Percentiles rank a stretch among this genome's conserved stretches.
Conservation (phyloP, 2,888 invertebrate genomes). For the Drosophila algonquin region DNA sequence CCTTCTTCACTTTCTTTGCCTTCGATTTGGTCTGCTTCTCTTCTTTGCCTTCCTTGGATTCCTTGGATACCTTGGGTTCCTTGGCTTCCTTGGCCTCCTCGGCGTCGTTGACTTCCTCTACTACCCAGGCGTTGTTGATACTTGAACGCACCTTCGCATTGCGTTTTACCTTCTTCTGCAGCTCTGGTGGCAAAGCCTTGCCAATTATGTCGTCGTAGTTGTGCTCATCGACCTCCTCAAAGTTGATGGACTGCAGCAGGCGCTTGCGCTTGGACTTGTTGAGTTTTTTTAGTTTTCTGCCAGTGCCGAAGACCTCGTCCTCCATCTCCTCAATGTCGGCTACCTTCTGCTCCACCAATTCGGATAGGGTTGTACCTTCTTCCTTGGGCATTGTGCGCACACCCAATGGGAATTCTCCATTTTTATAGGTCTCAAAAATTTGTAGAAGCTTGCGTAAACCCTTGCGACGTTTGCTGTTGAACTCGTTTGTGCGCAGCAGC, state of each 20-base stretch:
- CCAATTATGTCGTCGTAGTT: constrained; percentile 79
- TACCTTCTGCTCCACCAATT: constrained; percentile 81
- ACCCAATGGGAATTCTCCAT: constrained; percentile 88
- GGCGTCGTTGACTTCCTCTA: constrained; percentile 66
- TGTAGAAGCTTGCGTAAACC: constrained; percentile 85
- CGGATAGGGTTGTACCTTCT: constrained; percentile 71
- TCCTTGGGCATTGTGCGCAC: constrained; percentile 85
- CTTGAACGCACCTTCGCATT: constrained; percentile 62
- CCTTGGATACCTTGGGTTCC: constrained; percentile 2
- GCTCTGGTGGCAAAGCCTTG: constrained; percentile 74
- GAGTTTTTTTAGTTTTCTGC: constrained; percentile 83
- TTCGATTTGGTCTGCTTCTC: constrained; percentile 20
- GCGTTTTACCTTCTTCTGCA: constrained; percentile 69
- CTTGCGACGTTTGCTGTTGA: constrained; percentile 86
- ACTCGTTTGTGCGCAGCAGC: constrained; percentile 84
- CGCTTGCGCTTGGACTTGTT: constrained; percentile 83
- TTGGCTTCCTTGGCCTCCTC: constrained; percentile 44
- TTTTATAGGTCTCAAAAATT: constrained; percentile 84
- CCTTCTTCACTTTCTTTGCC: constrained; percentile 39
- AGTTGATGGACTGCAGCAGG: constrained; percentile 78
- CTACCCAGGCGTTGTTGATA: constrained; percentile 72
- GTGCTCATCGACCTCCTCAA: constrained; percentile 78
- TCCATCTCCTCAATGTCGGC: constrained; percentile 85
- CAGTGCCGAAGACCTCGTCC: constrained; percentile 83
- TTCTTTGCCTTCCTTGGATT: constrained; percentile 19